Percentiles rank a stretch among this genome's conserved stretches.
phyloP scores from a whole-genome alignment of 2,888 invertebrate genomes.

The Himalopsyche kuldschensis region DNA sequence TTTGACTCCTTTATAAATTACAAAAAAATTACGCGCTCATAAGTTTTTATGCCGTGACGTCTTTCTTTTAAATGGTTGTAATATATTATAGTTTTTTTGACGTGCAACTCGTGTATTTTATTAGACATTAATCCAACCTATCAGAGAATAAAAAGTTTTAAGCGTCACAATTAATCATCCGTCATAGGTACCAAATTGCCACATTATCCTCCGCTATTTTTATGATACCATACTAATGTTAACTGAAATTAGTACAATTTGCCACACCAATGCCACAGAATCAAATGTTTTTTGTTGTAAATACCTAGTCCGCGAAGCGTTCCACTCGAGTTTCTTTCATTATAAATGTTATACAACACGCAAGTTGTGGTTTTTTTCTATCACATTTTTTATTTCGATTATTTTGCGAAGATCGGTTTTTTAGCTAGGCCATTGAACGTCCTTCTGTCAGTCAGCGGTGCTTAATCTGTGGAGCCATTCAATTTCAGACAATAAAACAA shows the following conservation, averaged over 20 bases:
- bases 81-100: too few species aligned
- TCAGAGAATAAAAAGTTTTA: too few species aligned
- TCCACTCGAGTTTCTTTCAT: neutral
- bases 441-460: neutral
- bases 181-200: constrained; percentile 2
- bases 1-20: too few species aligned
- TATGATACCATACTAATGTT: neutral
- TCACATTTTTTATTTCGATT: neutral
- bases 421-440: neutral
- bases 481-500: too few species aligned
- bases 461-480: neutral
- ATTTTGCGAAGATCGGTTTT: neutral
- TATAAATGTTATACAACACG: neutral
- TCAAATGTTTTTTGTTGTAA: neutral
- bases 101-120: too few species aligned
- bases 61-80: too few species aligned
- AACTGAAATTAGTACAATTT: constrained; percentile 4
- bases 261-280: constrained; percentile 1
- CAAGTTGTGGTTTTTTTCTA: neutral
- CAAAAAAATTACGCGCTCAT: too few species aligned
- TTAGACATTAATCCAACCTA: too few species aligned
- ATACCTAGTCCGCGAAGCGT: neutral
- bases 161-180: too few species aligned
- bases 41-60: too few species aligned
- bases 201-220: neutral